phyloP scores from a whole-genome alignment of 2,797 vertebrate species.

The Lepilemur ruficaudatus region DNA sequence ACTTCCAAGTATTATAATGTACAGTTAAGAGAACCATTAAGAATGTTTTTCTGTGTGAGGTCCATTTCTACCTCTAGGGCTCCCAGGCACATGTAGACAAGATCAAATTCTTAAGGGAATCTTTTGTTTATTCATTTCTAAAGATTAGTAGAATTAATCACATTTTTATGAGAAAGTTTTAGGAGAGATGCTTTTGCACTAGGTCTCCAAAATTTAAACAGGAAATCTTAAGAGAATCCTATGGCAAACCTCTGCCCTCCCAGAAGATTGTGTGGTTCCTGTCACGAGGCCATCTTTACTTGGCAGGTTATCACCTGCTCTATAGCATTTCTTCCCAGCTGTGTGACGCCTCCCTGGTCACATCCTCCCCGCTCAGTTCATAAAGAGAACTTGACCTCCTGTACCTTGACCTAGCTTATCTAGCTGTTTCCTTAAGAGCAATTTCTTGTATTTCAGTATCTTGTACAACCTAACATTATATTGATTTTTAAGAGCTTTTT shows the following conservation, averaged over 20 bases:
- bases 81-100: not conserved
- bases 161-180: not conserved
- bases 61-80: not conserved
- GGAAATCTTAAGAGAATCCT: not conserved
- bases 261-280: not conserved
- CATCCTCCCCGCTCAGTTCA: not conserved
- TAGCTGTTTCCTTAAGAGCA: constrained; percentile 52
- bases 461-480: constrained; percentile 58
- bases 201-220: not conserved
- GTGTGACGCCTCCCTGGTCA: not conserved
- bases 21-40: not conserved
- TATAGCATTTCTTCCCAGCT: not conserved
- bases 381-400: constrained; percentile 18
- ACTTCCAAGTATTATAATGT: not conserved
- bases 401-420: constrained; percentile 1
- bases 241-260: not conserved
- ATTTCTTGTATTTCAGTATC: constrained; percentile 48
- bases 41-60: not conserved
- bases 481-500: constrained; percentile 68
- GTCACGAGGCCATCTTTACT: not conserved
- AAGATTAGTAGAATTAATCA: not conserved
- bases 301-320: not conserved
- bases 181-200: not conserved
- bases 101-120: not conserved
- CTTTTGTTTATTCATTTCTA: not conserved